Evolutionary conservation across 1,140 invertebrate genomes (phyloP).

Genomic region (Diachasmimorpha longicaudata): DNA sequence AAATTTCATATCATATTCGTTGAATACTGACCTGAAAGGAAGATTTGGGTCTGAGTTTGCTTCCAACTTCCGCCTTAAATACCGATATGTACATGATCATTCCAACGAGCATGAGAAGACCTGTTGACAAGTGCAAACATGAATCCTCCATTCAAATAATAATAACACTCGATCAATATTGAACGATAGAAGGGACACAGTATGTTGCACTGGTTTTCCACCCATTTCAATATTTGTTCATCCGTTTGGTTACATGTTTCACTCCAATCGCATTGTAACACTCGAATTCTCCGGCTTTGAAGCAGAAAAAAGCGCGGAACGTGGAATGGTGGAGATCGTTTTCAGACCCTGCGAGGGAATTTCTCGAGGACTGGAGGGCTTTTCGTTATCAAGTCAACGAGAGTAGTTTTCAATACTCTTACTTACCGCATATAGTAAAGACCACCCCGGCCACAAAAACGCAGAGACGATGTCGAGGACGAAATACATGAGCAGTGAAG

Average conservation of each 20-base stretch:
- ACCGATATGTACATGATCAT: constrained; percentile 92
- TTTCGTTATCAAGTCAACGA: neutral
- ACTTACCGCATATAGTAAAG: constrained; percentile 70
- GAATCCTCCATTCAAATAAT: constrained; percentile 15
- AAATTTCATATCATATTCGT: too few relatives aligned
- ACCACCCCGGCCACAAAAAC: constrained; percentile 72
- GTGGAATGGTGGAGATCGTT: neutral
- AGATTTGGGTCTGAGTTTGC: constrained; percentile 81
- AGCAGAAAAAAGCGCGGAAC: neutral
- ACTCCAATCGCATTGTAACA: constrained; percentile 23
- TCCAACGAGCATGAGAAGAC: constrained; percentile 85
- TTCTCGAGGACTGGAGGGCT: neutral
- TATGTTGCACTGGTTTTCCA: neutral
- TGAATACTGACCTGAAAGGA: constrained; percentile 52
- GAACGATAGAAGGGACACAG: neutral
- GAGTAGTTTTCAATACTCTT: neutral
- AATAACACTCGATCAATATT: constrained; percentile 24
- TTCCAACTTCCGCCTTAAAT: constrained; percentile 87
- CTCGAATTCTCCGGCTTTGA: neutral
- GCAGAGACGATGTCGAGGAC: constrained; percentile 64
- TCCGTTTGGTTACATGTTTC: neutral
- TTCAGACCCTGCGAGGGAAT: neutral
- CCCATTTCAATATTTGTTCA: neutral
- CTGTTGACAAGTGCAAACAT: constrained; percentile 62
- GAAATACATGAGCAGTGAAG: constrained; percentile 66